Evolutionary conservation across 2,113 vertebrate species (phyloP), one percentile per base, ranked within the genome.

Genomic region (Chitala chitala): DNA sequence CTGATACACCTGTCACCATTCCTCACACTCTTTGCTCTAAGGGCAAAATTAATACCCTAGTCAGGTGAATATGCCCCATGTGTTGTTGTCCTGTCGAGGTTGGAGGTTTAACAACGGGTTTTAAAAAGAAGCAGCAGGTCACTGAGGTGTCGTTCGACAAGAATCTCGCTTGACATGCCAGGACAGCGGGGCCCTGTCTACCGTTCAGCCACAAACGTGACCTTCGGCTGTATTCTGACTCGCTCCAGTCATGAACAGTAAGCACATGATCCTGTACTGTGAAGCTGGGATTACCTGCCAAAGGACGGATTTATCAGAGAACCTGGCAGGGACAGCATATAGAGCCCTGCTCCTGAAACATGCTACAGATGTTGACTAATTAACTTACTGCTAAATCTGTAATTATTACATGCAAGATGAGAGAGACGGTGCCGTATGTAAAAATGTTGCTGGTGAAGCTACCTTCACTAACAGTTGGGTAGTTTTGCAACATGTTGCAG

Each of bases 21-120:
- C 20, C n/a, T 26, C n/a, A 7, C 6, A 3, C 15, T 20, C 36
- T n/a, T n/a, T 31, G 5, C 10, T 15, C 44, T 69, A 22, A 12
- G 15, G 13, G 8, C 4, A 10, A 44, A 29, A 73, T 51, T 64
- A 63, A 38, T 46, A 33, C 8, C 17, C 42, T 8, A 26, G 58
- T 22, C 58, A 73, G 72, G 72, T 63, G 72, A 61, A 44, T 51
- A 73, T 2, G 12, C 20, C 3, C 42, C 72, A 24, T 51, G 68
- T 20, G 15, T 33, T 5, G 15, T 55, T 15, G 5, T 42, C 24
- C 56, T n/a, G 29, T 13, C 24, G 7, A 22, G 15, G 51, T 20
- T 29, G 50, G 42, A 20, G 42, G 42, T 63, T 61, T 73, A 48
- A 31, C 2, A 29, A 17, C 17, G 20, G 71, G 24, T 73, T 73